Base-by-base conservation (phyloP, 2,797 vertebrate species). In the Gymnothorax reevesii region DNA sequence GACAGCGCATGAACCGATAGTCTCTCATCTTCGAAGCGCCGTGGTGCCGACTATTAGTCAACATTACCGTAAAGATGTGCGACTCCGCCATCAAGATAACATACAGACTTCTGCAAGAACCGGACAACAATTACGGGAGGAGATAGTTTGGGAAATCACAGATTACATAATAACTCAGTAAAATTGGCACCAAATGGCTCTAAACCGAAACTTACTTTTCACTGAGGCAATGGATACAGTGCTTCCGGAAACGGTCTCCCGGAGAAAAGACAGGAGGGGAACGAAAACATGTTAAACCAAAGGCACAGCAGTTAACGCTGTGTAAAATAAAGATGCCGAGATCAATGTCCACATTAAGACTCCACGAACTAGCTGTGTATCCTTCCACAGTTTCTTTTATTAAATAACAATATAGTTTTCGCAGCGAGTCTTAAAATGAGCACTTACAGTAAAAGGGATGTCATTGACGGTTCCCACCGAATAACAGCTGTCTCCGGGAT, bases 401-500 rank as follows among this genome's bases (percentile, higher is more conserved):
- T 66, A 85, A 85, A 60, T 71, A 42, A 2, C 84, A n/a, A 22
- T 5, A 49, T 49, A 88, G 49, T 57, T 60, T 49, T 62, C 55
- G 52, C 75, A 54, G 60, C 60, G 82, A 66, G 54, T 64, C 55
- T 55, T 33, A 66, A 83, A 54, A 77, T 27, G 42, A 75, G 42
- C 69, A 62, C 88, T 96, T 90, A 99, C 98, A 97, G 97, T 99
- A 92, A 99, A 99, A 4, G 97, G 97, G 87, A 96, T 90, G 92
- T 97, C 97, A 87, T 94, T 95, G 87, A 98, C 96, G 93, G 97
- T 97, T 88, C 98, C 98, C 92, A 98, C 97, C 49, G 98, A 97
- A 87, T 98, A 98, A 94, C 97, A 98, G 93, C 97, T 97, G 87
- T 99, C 98, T 57, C 98, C 98, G 1, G 97, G 98, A 95, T 99